Conservation (phyloP, 1,140 invertebrate genomes). For the Campoletis sonorensis region DNA sequence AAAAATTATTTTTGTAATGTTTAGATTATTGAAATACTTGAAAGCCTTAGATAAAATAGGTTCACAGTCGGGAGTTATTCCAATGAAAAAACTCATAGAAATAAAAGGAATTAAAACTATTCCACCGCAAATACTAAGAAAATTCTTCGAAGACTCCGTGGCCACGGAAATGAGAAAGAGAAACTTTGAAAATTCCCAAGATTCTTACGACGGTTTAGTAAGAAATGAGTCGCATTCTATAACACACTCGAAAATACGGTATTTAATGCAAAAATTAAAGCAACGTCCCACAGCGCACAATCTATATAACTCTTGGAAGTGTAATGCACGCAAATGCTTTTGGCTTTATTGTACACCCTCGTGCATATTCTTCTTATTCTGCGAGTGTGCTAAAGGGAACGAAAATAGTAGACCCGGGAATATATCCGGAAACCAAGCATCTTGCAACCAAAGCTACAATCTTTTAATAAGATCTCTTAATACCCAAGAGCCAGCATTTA, state of each 20-base stretch:
- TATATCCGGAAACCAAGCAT: conserved; percentile 47
- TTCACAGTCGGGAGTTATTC: not conserved
- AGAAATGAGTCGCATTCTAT: conserved; percentile 11
- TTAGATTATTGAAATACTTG: no score
- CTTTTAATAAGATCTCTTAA: conserved; percentile 60
- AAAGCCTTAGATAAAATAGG: no score
- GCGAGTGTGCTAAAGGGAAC: conserved; percentile 21
- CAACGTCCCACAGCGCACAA: not conserved
- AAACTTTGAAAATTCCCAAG: not conserved
- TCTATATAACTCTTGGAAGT: conserved; percentile 21
- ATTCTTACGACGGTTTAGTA: not conserved
- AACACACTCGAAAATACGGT: not conserved
- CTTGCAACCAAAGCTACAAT: conserved; percentile 46
- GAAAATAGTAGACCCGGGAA: conserved; percentile 27
- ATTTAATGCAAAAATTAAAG: not conserved
- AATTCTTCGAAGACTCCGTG: not conserved
- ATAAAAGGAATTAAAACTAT: not conserved
- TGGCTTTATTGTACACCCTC: not conserved
- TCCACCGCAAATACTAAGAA: not conserved
- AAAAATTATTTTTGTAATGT: no score
- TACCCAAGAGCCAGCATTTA: conserved; percentile 41
- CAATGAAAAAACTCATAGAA: not conserved
- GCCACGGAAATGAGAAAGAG: not conserved
- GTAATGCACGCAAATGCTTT: conserved; percentile 2
- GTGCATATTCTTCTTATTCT: not conserved